Conservation (phyloP, 2,113 vertebrate species). For the Choloepus hoffmanni region DNA sequence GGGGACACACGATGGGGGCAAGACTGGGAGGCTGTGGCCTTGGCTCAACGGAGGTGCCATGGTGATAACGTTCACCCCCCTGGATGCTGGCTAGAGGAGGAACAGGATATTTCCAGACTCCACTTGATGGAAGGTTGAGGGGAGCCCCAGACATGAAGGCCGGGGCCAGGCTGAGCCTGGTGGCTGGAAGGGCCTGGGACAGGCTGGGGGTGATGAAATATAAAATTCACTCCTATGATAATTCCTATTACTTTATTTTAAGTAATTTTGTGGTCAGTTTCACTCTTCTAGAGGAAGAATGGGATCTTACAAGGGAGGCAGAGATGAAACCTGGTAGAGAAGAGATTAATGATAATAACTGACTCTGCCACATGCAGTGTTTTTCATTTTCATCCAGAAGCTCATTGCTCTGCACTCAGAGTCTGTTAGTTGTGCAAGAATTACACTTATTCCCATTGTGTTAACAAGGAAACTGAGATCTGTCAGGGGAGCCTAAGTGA, state of each 20-base stretch:
- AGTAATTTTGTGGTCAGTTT: background rate
- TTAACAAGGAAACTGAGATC: background rate
- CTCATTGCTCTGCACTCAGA: background rate
- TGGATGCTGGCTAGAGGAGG: background rate
- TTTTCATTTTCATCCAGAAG: background rate
- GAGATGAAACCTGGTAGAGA: background rate
- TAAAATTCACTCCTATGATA: background rate
- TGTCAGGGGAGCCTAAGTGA: background rate
- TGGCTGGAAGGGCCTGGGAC: background rate
- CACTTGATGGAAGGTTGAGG: background rate
- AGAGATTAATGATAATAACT: background rate
- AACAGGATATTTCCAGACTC: background rate
- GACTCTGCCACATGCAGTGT: background rate
- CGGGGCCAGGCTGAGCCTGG: background rate
- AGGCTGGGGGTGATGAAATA: background rate
- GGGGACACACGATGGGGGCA: rapidly evolving
- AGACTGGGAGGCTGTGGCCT: background rate
- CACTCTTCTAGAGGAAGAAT: background rate
- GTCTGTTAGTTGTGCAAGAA: background rate
- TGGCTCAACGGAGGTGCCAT: background rate
- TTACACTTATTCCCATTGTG: background rate
- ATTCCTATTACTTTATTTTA: background rate
- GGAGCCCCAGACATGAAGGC: background rate
- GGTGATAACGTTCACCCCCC: background rate
- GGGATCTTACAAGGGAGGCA: background rate